These are phyloP conservation scores for Akabosia matsudoensis DNA, from an alignment of 1,140 invertebrate genomes.

Conservation along the genomic window DNA sequence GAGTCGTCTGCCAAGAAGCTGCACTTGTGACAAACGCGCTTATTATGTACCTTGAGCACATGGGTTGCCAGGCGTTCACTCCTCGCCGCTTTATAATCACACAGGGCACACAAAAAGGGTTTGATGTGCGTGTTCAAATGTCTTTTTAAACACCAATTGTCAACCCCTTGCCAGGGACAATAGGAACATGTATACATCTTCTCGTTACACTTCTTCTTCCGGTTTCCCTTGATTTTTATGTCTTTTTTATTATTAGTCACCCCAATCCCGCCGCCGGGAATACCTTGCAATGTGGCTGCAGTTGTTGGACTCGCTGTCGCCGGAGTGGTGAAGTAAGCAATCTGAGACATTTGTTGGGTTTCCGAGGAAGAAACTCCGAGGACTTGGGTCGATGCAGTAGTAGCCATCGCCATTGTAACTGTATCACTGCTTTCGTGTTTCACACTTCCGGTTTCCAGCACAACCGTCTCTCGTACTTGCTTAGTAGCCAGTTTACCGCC, in stretches of 20 bases:
- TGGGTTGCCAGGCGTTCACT: conserved; percentile 81
- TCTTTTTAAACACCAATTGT: conserved; percentile 87
- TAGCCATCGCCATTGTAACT: no score
- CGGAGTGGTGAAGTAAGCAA: conserved; percentile 46
- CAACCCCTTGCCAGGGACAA: conserved; percentile 82
- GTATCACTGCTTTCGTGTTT: conserved; percentile 39
- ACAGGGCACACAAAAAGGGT: conserved; percentile 80
- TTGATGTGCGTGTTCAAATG: conserved; percentile 89
- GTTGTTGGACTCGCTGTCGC: conserved; percentile 35
- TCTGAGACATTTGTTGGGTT: conserved; percentile 43
- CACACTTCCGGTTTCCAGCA: no score
- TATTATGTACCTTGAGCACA: conserved; percentile 85
- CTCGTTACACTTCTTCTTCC: conserved; percentile 53
- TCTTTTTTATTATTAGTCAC: conserved; percentile 46
- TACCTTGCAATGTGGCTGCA: conserved; percentile 40
- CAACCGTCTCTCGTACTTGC: conserved; percentile 48
- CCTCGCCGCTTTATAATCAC: conserved; percentile 85
- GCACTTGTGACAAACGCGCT: conserved; percentile 80
- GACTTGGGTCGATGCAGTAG: no score
- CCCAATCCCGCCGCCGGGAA: conserved; percentile 44
- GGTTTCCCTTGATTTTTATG: conserved; percentile 53
- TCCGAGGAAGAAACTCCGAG: no score
- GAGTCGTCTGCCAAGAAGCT: conserved; percentile 77
- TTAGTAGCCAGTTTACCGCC: conserved; percentile 30
- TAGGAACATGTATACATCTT: conserved; percentile 76